These are phyloP conservation scores for Theretra japonica DNA, from an alignment of 2,888 invertebrate genomes.

Conservation along the genomic window DNA sequence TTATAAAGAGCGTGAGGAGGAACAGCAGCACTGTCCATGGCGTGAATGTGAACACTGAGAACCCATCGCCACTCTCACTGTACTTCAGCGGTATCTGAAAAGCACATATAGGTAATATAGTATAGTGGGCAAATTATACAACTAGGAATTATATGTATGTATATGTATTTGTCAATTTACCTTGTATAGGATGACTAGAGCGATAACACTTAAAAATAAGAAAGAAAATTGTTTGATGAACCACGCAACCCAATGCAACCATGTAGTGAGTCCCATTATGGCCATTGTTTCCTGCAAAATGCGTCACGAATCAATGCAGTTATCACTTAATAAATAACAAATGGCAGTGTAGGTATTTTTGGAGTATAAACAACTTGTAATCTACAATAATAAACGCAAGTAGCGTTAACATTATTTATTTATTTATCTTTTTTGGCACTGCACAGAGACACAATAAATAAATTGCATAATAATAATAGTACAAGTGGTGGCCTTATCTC, in stretches of 20 bases:
- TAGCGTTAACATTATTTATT: too few species aligned
- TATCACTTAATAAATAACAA: too few species aligned
- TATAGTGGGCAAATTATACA: too few species aligned
- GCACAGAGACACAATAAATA: too few species aligned
- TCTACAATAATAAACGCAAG: too few species aligned
- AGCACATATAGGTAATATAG: constrained; percentile 32
- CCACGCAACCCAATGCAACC: constrained; percentile 95
- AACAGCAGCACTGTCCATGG: constrained; percentile 88
- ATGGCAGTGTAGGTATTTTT: too few species aligned
- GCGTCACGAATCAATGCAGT: too few species aligned
- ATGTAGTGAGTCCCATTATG: constrained; percentile 94
- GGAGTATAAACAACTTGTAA: too few species aligned
- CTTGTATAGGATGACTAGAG: constrained; percentile 70
- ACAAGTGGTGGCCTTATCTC: too few species aligned
- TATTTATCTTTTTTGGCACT: too few species aligned
- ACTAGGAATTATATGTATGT: not conserved
- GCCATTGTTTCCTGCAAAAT: constrained; percentile 93
- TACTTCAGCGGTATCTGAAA: constrained; percentile 80
- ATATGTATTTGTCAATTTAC: constrained; percentile 84
- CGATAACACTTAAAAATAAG: constrained; percentile 86
- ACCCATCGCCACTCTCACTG: constrained; percentile 68
- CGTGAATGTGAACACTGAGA: constrained; percentile 88
- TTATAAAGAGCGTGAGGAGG: constrained; percentile 89
- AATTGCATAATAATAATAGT: too few species aligned
- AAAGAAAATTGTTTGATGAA: constrained; percentile 91